A percentile compares a stretch with the other conserved stretches of the same genome.
phyloP scores from a whole-genome alignment of 2,797 vertebrate species.

The Muraenolepis orangiensis region DNA sequence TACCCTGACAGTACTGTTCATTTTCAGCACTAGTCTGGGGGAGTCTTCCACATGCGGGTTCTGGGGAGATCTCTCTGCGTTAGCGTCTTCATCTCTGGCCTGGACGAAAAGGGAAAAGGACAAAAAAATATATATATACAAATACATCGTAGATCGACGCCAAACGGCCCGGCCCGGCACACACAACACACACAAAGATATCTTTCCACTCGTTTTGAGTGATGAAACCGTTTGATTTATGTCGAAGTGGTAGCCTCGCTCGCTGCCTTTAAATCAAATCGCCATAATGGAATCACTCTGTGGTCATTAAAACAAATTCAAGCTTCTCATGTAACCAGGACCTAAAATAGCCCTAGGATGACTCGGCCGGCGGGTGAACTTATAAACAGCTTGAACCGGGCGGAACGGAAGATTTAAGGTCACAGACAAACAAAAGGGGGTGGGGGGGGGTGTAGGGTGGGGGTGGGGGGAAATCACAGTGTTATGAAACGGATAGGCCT shows the following conservation, averaged over 20 bases:
- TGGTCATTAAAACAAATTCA: slow-evolving; percentile 36
- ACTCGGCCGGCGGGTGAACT: slow-evolving; percentile 32
- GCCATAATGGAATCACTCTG: slow-evolving; percentile 27
- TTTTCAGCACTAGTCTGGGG: slow-evolving; percentile 71
- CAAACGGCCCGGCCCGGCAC: too few species aligned
- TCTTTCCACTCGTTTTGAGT: slow-evolving; percentile 15
- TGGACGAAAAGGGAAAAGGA: slow-evolving; percentile 54
- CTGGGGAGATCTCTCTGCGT: slow-evolving; percentile 69
- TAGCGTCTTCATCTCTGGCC: slow-evolving; percentile 75
- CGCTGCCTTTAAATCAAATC: slow-evolving; percentile 27
- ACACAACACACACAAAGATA: slow-evolving; percentile 29
- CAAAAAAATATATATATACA: slow-evolving; percentile 46
- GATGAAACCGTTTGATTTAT: slow-evolving; percentile 13
- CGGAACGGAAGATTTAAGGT: slow-evolving; percentile 36
- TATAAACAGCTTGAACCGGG: slow-evolving; percentile 23
- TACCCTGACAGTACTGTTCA: slow-evolving; percentile 75
- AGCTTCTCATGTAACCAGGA: slow-evolving; percentile 34
- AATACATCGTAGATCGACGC: not conserved
- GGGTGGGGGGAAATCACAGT: slow-evolving; percentile 15
- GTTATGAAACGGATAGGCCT: slow-evolving; percentile 42
- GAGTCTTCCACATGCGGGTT: slow-evolving; percentile 67
- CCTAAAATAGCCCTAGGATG: slow-evolving; percentile 42
- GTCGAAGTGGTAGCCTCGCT: slow-evolving; percentile 1
- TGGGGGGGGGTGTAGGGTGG: not conserved
- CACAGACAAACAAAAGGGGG: slow-evolving; percentile 26